Conservation (phyloP, 2,888 invertebrate genomes). For the Aphidius colemani region DNA sequence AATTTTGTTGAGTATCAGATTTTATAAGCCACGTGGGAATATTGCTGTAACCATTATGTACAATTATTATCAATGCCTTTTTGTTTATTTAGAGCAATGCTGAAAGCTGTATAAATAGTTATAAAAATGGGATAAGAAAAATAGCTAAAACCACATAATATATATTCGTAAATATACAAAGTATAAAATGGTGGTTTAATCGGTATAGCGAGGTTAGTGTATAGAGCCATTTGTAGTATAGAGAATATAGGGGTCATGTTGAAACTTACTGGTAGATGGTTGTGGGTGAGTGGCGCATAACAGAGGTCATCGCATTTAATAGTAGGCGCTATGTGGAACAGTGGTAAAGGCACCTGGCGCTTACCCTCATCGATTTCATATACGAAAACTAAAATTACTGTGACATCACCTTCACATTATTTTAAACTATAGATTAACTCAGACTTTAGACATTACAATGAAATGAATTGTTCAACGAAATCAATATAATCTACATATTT, state of each 20-base stretch:
- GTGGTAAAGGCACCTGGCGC: conserved; percentile 50
- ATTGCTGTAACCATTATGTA: too few species aligned
- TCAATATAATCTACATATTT: too few species aligned
- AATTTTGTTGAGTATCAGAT: conserved; percentile 6
- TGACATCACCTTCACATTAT: too few species aligned
- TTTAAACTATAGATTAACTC: too few species aligned
- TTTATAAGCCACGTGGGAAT: conserved; percentile 3
- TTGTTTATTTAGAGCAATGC: neutral
- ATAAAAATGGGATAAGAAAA: conserved; percentile 8
- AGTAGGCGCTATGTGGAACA: conserved; percentile 42
- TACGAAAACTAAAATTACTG: too few species aligned
- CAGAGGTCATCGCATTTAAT: conserved; percentile 24
- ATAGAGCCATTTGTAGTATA: conserved; percentile 26
- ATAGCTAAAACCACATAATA: conserved; percentile 7
- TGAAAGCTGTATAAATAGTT: neutral
- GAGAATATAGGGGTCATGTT: conserved; percentile 6
- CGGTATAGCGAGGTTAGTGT: neutral
- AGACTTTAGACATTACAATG: too few species aligned
- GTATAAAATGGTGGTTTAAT: too few species aligned
- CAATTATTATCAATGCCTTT: too few species aligned
- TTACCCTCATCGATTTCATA: conserved; percentile 33
- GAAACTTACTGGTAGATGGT: neutral
- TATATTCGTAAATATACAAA: neutral
- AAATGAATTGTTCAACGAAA: too few species aligned
- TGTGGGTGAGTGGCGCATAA: neutral